Evolutionary conservation across 2,888 invertebrate species (phyloP).

Genomic region (Stenodema calcarata): DNA sequence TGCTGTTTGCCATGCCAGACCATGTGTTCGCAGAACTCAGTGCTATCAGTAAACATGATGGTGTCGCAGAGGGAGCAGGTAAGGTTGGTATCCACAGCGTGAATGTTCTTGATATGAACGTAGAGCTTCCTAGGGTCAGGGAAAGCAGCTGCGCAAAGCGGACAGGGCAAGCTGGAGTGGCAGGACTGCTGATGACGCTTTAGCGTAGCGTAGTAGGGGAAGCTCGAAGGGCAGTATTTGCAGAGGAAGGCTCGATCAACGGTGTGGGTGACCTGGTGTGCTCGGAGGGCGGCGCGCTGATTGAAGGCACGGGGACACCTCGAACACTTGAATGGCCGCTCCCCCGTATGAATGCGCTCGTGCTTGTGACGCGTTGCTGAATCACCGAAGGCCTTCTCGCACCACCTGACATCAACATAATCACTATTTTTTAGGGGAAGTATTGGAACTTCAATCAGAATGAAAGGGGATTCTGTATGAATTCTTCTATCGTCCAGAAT

Average conservation of each 20-base stretch:
- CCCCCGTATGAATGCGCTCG: slow-evolving; percentile 60
- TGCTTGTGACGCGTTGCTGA: slow-evolving; percentile 56
- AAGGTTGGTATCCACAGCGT: slow-evolving; percentile 40
- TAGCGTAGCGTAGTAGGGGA: slow-evolving; percentile 55
- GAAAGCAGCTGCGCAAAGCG: slow-evolving; percentile 50
- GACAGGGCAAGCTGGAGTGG: slow-evolving; percentile 53
- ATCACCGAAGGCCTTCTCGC: slow-evolving; percentile 57
- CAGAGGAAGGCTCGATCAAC: slow-evolving; percentile 54
- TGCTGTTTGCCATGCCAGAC: slow-evolving; percentile 55
- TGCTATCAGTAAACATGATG: slow-evolving; percentile 51
- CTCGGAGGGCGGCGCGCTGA: slow-evolving; percentile 55
- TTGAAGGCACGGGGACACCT: slow-evolving; percentile 61
- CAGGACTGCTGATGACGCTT: slow-evolving; percentile 55
- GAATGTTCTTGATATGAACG: slow-evolving; percentile 52
- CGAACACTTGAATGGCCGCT: slow-evolving; percentile 61
- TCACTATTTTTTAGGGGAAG: background rate
- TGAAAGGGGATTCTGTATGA: background rate
- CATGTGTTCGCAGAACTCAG: slow-evolving; percentile 54
- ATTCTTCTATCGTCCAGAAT: too few species aligned
- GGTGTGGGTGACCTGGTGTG: slow-evolving; percentile 56
- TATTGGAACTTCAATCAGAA: background rate
- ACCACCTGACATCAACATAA: slow-evolving; percentile 58
- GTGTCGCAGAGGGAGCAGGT: slow-evolving; percentile 54
- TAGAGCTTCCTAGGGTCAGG: slow-evolving; percentile 50
- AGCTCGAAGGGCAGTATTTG: slow-evolving; percentile 55